Evolutionary conservation across 2,888 invertebrate species (phyloP).

Genomic region (Tetropium fuscum): DNA sequence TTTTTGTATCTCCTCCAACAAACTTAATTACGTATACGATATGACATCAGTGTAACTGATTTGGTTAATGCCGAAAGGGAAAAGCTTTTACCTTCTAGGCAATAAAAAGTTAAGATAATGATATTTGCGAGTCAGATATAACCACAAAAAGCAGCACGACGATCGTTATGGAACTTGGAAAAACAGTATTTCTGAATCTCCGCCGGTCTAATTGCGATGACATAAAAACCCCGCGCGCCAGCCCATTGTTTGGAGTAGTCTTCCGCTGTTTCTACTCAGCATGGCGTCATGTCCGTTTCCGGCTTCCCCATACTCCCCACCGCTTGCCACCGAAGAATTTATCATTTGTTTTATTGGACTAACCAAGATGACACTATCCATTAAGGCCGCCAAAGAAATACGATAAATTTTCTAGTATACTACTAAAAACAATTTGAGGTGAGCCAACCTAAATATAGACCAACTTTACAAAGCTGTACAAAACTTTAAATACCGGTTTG

Average conservation of each 20-base stretch:
- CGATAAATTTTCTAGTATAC: conserved; percentile 48
- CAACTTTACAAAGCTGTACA: no score
- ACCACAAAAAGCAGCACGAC: conserved; percentile 53
- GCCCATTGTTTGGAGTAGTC: conserved; percentile 66
- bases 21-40: background rate
- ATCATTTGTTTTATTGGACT: conserved; percentile 58
- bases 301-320: conserved; percentile 50
- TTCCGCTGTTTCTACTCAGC: conserved; percentile 67
- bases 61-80: conserved; percentile 41
- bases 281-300: conserved; percentile 69
- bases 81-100: conserved; percentile 50
- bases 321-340: conserved; percentile 53
- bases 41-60: background rate
- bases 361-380: conserved; percentile 52
- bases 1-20: no score
- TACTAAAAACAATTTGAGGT: conserved; percentile 37
- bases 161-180: conserved; percentile 56
- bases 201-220: conserved; percentile 64
- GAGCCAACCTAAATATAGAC: conserved; percentile 40
- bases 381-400: conserved; percentile 46
- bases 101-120: conserved; percentile 58
- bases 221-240: conserved; percentile 64
- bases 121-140: conserved; percentile 58
- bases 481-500: no score
- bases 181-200: conserved; percentile 58